phyloP scores from a whole-genome alignment of 2,797 vertebrate genomes.

The Coilia nasus region DNA sequence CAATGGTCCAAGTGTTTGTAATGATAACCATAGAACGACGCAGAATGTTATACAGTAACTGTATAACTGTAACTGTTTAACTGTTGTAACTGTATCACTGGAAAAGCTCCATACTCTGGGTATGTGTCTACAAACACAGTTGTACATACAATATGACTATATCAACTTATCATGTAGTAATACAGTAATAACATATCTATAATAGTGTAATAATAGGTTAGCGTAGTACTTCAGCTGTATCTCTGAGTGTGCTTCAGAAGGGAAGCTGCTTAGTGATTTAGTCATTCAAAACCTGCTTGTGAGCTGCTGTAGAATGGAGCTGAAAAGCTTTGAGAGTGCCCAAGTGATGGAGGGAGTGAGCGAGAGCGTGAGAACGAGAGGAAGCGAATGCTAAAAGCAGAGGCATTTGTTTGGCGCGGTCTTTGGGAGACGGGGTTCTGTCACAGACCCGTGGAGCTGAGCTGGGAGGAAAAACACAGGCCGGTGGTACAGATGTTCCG shows the following conservation, averaged over 20 bases:
- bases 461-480: neutral
- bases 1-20: neutral
- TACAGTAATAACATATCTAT: neutral
- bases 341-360: neutral
- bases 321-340: neutral
- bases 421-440: neutral
- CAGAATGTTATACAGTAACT: neutral
- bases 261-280: neutral
- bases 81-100: neutral
- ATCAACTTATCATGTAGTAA: no score
- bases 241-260: no score
- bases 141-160: no score
- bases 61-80: no score
- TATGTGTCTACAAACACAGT: no score
- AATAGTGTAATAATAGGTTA: neutral
- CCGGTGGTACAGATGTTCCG: slow-evolving; percentile 28
- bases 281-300: neutral
- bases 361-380: neutral
- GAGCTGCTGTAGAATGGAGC: neutral
- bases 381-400: neutral
- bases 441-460: slow-evolving; percentile 7
- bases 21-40: neutral
- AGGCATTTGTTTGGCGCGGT: neutral
- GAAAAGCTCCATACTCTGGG: neutral
- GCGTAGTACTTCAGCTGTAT: neutral